Evolutionary conservation across 2,113 vertebrate genomes (phyloP).

Genomic region (Leptobrachium leishanense): DNA sequence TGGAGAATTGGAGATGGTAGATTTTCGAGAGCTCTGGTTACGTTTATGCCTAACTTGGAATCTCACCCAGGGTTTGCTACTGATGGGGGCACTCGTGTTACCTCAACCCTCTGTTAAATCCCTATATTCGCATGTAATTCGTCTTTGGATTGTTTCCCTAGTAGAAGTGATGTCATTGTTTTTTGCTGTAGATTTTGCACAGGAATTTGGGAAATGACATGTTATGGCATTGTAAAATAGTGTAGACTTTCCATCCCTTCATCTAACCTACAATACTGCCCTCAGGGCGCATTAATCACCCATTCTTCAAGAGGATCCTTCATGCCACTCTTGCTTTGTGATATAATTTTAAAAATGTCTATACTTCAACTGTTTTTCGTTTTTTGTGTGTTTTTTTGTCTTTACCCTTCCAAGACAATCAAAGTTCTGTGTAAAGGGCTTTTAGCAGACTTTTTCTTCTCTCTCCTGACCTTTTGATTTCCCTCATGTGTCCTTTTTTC

Average conservation of each 20-base stretch:
- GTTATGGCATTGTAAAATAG: not conserved
- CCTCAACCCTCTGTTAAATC: not conserved
- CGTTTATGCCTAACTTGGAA: no score
- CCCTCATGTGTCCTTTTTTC: conserved; percentile 4
- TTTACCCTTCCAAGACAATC: conserved; percentile 34
- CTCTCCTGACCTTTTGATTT: conserved; percentile 8
- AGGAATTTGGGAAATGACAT: conserved; percentile 29
- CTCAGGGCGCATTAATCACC: not conserved
- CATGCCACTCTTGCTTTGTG: conserved; percentile 5
- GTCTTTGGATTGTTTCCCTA: not conserved
- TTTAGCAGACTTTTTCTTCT: conserved; percentile 20
- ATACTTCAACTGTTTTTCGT: not conserved
- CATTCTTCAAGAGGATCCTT: not conserved
- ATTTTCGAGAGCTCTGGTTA: no score
- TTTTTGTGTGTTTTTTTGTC: not conserved
- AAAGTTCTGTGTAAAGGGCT: conserved; percentile 48
- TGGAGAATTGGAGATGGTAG: no score
- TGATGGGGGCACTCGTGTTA: not conserved
- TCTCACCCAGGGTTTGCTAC: no score
- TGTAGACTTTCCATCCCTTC: conserved; percentile 6
- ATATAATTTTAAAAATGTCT: conserved; percentile 3
- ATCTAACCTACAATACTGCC: conserved; percentile 22
- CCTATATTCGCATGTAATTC: not conserved
- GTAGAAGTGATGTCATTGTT: conserved; percentile 12
- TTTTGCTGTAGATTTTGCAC: conserved; percentile 37